These are phyloP conservation scores for Apostichopus leukothele DNA, from an alignment of 53 echinoderm and acorn worm genomes.

Conservation along the genomic window DNA sequence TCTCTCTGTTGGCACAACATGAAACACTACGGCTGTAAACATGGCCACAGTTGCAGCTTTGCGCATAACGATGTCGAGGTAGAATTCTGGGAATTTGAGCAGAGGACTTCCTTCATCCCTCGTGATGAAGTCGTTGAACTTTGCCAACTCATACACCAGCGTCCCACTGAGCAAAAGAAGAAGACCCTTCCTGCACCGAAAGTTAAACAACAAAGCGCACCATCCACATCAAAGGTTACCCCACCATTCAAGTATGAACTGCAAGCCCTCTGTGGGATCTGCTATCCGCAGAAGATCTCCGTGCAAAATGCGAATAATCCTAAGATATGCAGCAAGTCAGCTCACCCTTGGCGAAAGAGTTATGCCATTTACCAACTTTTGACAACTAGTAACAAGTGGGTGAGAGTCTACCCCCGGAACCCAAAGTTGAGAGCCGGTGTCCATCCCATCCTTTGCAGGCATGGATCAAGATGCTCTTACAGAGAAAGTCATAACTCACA, in stretches of 20 bases:
- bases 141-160: background rate
- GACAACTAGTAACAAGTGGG: constrained; percentile 48
- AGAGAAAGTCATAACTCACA: constrained; percentile 52
- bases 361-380: constrained; percentile 53
- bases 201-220: background rate
- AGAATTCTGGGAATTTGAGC: constrained; percentile 74
- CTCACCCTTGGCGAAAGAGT: constrained; percentile 59
- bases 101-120: constrained; percentile 31
- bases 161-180: background rate
- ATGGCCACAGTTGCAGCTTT: constrained; percentile 71
- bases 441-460: constrained; percentile 57
- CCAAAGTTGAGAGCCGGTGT: constrained; percentile 55
- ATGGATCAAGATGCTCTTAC: constrained; percentile 51
- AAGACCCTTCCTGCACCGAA: background rate
- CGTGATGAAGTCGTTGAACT: constrained; percentile 60
- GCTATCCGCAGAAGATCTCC: constrained; percentile 54
- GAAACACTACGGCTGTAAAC: constrained; percentile 67
- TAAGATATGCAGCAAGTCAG: constrained; percentile 48
- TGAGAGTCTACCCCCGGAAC: constrained; percentile 63
- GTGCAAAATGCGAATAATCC: constrained; percentile 57
- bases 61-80: constrained; percentile 74
- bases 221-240: background rate
- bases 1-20: constrained; percentile 63
- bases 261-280: constrained; percentile 71
- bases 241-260: constrained; percentile 21